These are phyloP conservation scores for Drosophila dunni DNA, from an alignment of 1,140 invertebrate species.

Conservation along the genomic window DNA sequence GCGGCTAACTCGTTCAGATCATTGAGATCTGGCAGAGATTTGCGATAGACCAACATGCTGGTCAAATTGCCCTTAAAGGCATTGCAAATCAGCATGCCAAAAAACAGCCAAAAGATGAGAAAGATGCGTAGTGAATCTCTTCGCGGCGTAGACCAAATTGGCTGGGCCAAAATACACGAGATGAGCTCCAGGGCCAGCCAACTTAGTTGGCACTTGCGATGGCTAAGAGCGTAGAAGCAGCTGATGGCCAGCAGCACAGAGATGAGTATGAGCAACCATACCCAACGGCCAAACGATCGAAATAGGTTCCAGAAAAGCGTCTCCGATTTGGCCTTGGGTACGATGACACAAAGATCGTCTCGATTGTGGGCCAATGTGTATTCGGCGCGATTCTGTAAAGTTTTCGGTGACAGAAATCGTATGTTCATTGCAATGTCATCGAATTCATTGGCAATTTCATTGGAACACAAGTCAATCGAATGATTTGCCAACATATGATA, in stretches of 20 bases:
- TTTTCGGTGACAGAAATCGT: constrained; percentile 60
- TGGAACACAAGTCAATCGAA: constrained; percentile 59
- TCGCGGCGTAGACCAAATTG: constrained; percentile 34
- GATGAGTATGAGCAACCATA: constrained; percentile 59
- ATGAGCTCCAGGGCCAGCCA: constrained; percentile 54
- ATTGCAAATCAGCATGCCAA: constrained; percentile 69
- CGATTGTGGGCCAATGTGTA: constrained; percentile 66
- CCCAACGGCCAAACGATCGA: constrained; percentile 61
- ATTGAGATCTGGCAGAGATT: constrained; percentile 67
- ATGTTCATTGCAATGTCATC: constrained; percentile 76
- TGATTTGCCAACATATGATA: constrained; percentile 45
- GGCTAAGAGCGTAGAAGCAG: constrained; percentile 41
- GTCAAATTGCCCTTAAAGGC: constrained; percentile 75
- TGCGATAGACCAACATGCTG: constrained; percentile 74
- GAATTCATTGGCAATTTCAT: constrained; percentile 64
- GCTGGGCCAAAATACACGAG: constrained; percentile 58
- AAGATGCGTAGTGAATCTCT: constrained; percentile 59
- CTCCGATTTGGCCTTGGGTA: constrained; percentile 68
- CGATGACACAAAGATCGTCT: constrained; percentile 77
- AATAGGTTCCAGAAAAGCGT: constrained; percentile 77
- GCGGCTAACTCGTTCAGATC: constrained; percentile 53
- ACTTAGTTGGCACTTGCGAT: neutral
- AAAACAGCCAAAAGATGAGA: constrained; percentile 73
- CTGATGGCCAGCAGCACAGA: constrained; percentile 54
- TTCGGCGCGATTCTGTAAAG: constrained; percentile 60